Percentiles rank a stretch among this genome's conserved stretches.
phyloP scores from a whole-genome alignment of 2,797 vertebrate genomes.

The Oreonectes daqikongensis region DNA sequence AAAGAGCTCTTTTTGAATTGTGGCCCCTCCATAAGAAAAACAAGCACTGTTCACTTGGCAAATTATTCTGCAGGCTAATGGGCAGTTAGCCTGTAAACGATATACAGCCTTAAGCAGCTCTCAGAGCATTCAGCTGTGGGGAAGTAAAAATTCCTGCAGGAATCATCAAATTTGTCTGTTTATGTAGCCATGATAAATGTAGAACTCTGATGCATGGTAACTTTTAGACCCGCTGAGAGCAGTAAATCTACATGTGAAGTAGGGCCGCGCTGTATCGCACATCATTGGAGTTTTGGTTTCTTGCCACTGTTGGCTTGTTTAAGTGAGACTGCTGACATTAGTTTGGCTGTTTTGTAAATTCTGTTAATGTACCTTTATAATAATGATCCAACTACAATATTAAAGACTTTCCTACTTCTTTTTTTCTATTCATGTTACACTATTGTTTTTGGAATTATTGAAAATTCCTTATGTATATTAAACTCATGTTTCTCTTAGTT shows the following conservation, averaged over 20 bases:
- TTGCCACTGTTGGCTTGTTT: too few species aligned
- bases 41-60: constrained; percentile 69
- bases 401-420: too few species aligned
- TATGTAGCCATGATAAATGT: constrained; percentile 11
- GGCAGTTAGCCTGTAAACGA: constrained; percentile 62
- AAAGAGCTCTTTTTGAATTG: constrained; percentile 47
- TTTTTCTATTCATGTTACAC: too few species aligned
- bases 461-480: too few species aligned
- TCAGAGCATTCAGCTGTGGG: constrained; percentile 1
- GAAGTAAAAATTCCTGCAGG: constrained; percentile 10
- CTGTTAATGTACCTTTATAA: too few species aligned
- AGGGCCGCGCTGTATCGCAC: too few species aligned
- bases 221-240: neutral
- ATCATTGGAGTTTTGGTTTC: too few species aligned
- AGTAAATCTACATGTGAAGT: neutral
- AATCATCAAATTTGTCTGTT: constrained; percentile 5
- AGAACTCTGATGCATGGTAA: neutral
- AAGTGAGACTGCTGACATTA: too few species aligned
- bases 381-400: too few species aligned
- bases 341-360: too few species aligned
- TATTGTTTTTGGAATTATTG: too few species aligned
- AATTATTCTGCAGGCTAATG: constrained; percentile 71
- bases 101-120: constrained; percentile 31
- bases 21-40: constrained; percentile 2
- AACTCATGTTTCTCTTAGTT: too few species aligned